phyloP scores from a whole-genome alignment of 2,888 invertebrate species.

The Plagiodera versicolora region DNA sequence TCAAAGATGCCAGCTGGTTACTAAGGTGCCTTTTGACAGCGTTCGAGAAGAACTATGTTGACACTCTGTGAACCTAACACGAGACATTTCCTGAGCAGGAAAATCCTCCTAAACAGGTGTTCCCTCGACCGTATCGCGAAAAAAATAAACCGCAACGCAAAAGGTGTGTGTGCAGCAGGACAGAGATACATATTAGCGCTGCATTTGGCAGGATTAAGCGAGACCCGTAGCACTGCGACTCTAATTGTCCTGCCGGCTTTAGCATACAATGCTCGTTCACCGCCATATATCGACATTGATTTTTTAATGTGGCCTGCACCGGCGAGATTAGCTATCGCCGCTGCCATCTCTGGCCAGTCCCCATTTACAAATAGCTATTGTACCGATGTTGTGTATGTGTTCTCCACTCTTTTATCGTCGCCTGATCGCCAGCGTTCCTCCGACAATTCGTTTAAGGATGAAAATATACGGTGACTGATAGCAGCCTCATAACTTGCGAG shows the following conservation, averaged over 20 bases:
- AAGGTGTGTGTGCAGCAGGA: conserved; percentile 4
- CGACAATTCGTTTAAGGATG: conserved; percentile 38
- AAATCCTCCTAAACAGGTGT: conserved; percentile 3
- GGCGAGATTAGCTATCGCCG: conserved; percentile 50
- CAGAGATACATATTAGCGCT: conserved; percentile 34
- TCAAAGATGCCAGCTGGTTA: too few species aligned
- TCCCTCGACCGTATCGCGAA: neutral
- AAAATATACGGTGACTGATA: conserved; percentile 24
- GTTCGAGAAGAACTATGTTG: too few species aligned
- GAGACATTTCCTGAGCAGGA: neutral
- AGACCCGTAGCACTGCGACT: conserved; percentile 40
- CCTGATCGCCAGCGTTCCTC: conserved; percentile 36
- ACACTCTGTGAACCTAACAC: too few species aligned
- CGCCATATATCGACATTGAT: conserved; percentile 50
- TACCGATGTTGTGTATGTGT: conserved; percentile 29
- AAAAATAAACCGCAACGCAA: conserved; percentile 10
- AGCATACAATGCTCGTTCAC: conserved; percentile 51
- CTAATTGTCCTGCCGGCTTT: conserved; percentile 50
- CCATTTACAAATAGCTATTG: conserved; percentile 54
- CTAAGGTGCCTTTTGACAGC: too few species aligned
- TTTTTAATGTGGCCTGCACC: conserved; percentile 52
- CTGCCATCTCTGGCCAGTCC: conserved; percentile 49
- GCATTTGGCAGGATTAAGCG: conserved; percentile 36
- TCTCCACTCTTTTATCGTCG: conserved; percentile 34
- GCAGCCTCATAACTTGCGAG: neutral